A percentile compares a stretch with the other conserved stretches of the same genome.
These are phyloP conservation scores for Ptychoptera contaminata DNA, from an alignment of 2,888 invertebrate genomes.

Conservation along the genomic window DNA sequence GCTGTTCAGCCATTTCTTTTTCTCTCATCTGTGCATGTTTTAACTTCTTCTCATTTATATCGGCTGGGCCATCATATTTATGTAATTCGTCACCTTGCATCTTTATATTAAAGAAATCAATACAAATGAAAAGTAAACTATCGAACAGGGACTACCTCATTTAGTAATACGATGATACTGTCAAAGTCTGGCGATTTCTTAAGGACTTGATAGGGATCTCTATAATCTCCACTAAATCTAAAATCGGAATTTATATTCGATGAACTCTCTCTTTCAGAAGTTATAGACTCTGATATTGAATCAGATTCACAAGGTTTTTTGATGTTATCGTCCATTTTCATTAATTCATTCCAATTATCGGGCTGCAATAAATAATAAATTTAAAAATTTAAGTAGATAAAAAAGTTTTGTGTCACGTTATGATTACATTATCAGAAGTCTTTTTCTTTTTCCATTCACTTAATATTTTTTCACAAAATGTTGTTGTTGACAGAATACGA, in stretches of 20 bases:
- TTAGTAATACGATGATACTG: constrained; percentile 13
- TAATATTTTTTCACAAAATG: constrained; percentile 13
- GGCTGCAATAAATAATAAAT: neutral
- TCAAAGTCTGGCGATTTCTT: constrained; percentile 14
- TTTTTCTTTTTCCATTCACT: constrained; percentile 8
- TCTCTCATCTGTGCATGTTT: constrained; percentile 10
- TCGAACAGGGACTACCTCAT: constrained; percentile 9
- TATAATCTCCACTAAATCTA: constrained; percentile 7
- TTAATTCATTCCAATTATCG: neutral
- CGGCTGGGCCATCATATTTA: constrained; percentile 11
- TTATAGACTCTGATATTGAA: neutral
- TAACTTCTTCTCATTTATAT: constrained; percentile 9
- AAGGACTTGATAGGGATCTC: constrained; percentile 8
- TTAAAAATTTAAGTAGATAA: neutral
- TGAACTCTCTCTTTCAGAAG: neutral
- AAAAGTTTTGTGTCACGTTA: neutral
- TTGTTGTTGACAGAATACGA: constrained; percentile 13
- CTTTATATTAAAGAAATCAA: neutral
- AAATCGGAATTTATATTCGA: constrained; percentile 9
- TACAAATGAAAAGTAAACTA: neutral
- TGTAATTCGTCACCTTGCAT: constrained; percentile 7
- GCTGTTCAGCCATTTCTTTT: constrained; percentile 4
- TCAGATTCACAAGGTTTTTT: neutral
- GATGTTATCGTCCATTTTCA: neutral
- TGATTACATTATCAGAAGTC: neutral